Evolutionary conservation across 2,888 invertebrate species (phyloP), one percentile per base, ranked within the genome.

Genomic region (Entomobrya multifasciata): DNA sequence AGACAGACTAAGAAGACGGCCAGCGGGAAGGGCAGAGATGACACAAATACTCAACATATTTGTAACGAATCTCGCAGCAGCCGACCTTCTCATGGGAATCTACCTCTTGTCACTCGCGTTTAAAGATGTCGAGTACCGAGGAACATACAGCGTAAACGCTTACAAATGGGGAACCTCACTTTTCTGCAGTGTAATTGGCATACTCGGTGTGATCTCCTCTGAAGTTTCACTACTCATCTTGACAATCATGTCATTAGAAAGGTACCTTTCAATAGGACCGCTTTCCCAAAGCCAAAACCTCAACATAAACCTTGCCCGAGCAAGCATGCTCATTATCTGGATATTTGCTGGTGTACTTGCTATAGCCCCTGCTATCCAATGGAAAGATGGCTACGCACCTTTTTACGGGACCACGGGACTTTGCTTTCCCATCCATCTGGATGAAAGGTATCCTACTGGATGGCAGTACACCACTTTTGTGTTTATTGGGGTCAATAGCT

Each of bases 381-480:
- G 95, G 94, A 92, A 93, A 70, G 17, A 17, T n/a, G 94, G 94
- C 62, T 94, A 94, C 82, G 94, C 94, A 0, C 93, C 93, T 88
- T 95, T 95, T 92, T 95, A 95, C 92, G 95, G 95, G 15, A 93
- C 94, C 22, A 95, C 95, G 79, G 95, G 95, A 62, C 94, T 95
- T 91, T 96, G 96, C 90, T 95, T 95, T 90, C 95, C 95, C 0
- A 92, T 96, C 25, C 95, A 95, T 92, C 94, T 95, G 86, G 94
- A 95, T 88, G 95, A 95, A 88, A 94, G 95, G 0, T 95, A 93
- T 92, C 93, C 94, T 2, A 91, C 94, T 27, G 95, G 96, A 20
- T 96, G 95, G 95, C 93, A 95, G 91, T 96, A 95, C 91, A 95
- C 95, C 0, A 94, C 95, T 0, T 94, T 95, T 91, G 94, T 96